Percentiles rank a stretch among this genome's conserved stretches.
Evolutionary conservation across 2,888 invertebrate genomes (phyloP).

Genomic region (Maniola hyperantus): DNA sequence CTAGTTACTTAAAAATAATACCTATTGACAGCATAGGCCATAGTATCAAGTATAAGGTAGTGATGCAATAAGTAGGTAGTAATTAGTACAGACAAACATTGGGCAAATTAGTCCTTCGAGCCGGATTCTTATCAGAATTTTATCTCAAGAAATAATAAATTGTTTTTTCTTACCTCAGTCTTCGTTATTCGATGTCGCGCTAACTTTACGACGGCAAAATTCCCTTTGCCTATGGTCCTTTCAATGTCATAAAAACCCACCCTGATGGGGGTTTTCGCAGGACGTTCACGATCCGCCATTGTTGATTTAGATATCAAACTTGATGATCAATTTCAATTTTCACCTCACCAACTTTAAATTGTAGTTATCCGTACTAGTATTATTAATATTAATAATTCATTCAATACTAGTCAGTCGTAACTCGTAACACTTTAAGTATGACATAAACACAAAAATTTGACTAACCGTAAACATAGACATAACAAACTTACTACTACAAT

Average conservation of each 20-base stretch:
- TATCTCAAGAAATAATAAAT: not conserved
- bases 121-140: slow-evolving; percentile 21
- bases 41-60: no score
- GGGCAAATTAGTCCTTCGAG: slow-evolving; percentile 27
- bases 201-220: slow-evolving; percentile 99
- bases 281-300: slow-evolving; percentile 83
- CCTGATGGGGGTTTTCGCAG: slow-evolving; percentile 88
- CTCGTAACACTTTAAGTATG: slow-evolving; percentile 44
- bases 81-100: not conserved
- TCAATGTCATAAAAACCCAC: slow-evolving; percentile 99
- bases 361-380: slow-evolving; percentile 43
- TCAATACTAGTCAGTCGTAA: slow-evolving; percentile 46
- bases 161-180: slow-evolving; percentile 91
- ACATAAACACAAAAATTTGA: slow-evolving; percentile 29
- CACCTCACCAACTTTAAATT: slow-evolving; percentile 50
- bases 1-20: no score
- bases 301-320: slow-evolving; percentile 62
- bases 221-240: slow-evolving; percentile 98
- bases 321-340: slow-evolving; percentile 54
- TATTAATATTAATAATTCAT: slow-evolving; percentile 43
- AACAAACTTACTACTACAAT: slow-evolving; percentile 33
- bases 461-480: slow-evolving; percentile 22
- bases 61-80: not conserved
- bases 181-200: slow-evolving; percentile 99
- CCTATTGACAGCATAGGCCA: no score